A percentile compares a stretch with the other conserved stretches of the same genome.
These are phyloP conservation scores for Entomobrya proxima DNA, from an alignment of 2,888 invertebrate genomes.

Conservation along the genomic window DNA sequence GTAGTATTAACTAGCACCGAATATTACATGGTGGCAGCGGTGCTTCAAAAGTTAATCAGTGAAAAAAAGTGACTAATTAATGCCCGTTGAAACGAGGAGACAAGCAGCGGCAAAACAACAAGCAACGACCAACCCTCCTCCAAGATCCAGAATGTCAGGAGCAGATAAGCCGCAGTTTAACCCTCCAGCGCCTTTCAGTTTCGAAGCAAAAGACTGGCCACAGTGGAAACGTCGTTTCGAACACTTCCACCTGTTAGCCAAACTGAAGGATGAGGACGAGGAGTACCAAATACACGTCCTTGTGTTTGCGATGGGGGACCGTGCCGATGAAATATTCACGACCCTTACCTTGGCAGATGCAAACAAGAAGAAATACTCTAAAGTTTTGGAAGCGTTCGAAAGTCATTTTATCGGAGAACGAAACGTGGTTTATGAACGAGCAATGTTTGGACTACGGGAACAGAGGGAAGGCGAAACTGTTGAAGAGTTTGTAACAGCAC, in stretches of 20 bases:
- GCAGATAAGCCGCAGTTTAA: background rate
- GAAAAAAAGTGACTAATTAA: no score
- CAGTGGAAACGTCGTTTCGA: conserved; percentile 47
- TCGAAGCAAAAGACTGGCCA: conserved; percentile 20
- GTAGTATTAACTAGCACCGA: no score
- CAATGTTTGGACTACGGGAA: background rate
- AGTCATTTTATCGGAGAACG: background rate
- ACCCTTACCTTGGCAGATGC: background rate
- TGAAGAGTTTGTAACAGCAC: conserved; percentile 64
- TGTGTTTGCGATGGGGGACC: conserved; percentile 53
- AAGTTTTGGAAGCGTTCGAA: background rate
- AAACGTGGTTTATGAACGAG: background rate
- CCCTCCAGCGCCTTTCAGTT: background rate
- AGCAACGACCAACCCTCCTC: background rate
- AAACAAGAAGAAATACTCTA: background rate
- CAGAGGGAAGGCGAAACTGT: conserved; percentile 61
- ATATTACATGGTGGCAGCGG: conserved; percentile 15
- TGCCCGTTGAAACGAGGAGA: no score
- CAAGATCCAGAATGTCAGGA: background rate
- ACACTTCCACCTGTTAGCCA: conserved; percentile 2
- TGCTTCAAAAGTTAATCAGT: no score
- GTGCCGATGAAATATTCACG: conserved; percentile 45
- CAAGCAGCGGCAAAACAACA: no score
- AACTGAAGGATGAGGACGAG: background rate
- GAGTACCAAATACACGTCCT: conserved; percentile 35